Percentiles rank a stretch among this genome's conserved stretches.
Conservation (phyloP, 1,140 invertebrate species). For the Atta texana region DNA sequence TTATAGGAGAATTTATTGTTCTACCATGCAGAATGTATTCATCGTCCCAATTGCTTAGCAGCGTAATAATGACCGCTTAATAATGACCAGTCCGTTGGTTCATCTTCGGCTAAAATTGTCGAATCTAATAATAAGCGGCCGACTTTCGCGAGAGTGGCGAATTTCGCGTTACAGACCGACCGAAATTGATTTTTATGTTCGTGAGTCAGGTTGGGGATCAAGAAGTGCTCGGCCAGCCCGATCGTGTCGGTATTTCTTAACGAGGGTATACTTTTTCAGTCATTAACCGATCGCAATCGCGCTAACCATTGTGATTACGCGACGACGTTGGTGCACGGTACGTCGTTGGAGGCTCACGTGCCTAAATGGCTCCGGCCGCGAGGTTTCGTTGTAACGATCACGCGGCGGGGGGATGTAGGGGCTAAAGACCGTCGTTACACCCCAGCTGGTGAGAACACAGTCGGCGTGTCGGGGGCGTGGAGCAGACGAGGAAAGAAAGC, state of each 20-base stretch:
- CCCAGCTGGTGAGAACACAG: slow-evolving; percentile 45
- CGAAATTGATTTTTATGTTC: slow-evolving; percentile 62
- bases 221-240: slow-evolving; percentile 42
- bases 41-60: not conserved
- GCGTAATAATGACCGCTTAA: not conserved
- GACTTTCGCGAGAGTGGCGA: slow-evolving; percentile 8
- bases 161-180: slow-evolving; percentile 25
- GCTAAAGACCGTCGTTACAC: slow-evolving; percentile 66
- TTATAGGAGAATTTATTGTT: slow-evolving; percentile 1
- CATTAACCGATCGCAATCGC: slow-evolving; percentile 83
- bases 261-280: slow-evolving; percentile 83
- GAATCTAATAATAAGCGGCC: slow-evolving; percentile 39
- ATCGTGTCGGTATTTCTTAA: slow-evolving; percentile 84
- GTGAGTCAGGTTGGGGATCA: slow-evolving; percentile 20
- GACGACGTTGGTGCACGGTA: slow-evolving; percentile 63
- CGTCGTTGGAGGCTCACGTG: slow-evolving; percentile 69
- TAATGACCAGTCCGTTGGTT: not conserved
- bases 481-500: slow-evolving; percentile 11
- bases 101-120: not conserved
- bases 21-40: not conserved
- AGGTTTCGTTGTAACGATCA: slow-evolving; percentile 33
- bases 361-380: slow-evolving; percentile 53
- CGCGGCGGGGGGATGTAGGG: slow-evolving; percentile 1
- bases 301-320: slow-evolving; percentile 83
- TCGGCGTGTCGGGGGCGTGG: slow-evolving; percentile 35